Conservation (phyloP, 2,113 vertebrate genomes). For the Oriolus oriolus region DNA sequence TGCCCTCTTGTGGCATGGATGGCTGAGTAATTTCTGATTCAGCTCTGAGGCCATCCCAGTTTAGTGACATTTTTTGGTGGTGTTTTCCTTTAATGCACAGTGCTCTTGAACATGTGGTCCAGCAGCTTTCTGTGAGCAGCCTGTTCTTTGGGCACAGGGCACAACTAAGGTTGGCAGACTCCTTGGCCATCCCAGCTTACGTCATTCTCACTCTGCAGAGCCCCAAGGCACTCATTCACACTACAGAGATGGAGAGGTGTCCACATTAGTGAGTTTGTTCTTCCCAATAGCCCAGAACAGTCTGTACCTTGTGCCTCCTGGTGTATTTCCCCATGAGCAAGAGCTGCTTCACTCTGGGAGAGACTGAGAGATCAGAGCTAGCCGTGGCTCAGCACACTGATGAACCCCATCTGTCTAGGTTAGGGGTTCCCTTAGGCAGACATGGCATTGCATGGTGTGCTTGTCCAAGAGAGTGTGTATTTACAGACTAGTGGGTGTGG, state of each 20-base stretch:
- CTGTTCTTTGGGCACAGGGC: background rate
- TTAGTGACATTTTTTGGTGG: background rate
- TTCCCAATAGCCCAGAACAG: background rate
- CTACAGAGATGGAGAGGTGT: background rate
- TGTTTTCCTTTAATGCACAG: background rate
- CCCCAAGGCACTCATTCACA: background rate
- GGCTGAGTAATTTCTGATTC: background rate
- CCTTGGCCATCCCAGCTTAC: background rate
- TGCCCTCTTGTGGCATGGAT: fast-evolving
- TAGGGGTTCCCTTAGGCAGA: background rate
- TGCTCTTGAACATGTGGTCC: background rate
- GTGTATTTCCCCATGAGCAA: background rate
- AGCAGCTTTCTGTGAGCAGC: background rate
- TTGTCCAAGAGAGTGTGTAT: background rate
- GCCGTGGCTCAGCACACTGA: background rate
- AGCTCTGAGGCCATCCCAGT: background rate
- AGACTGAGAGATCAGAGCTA: background rate
- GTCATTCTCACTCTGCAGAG: background rate
- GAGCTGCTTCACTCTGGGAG: background rate
- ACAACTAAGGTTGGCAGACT: background rate
- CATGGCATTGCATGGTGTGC: background rate
- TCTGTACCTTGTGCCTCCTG: background rate
- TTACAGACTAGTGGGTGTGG: background rate
- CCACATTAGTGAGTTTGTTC: background rate
- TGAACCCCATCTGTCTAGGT: background rate